Base-by-base conservation (phyloP, 2,113 vertebrate genomes). In the Monopterus albus region DNA sequence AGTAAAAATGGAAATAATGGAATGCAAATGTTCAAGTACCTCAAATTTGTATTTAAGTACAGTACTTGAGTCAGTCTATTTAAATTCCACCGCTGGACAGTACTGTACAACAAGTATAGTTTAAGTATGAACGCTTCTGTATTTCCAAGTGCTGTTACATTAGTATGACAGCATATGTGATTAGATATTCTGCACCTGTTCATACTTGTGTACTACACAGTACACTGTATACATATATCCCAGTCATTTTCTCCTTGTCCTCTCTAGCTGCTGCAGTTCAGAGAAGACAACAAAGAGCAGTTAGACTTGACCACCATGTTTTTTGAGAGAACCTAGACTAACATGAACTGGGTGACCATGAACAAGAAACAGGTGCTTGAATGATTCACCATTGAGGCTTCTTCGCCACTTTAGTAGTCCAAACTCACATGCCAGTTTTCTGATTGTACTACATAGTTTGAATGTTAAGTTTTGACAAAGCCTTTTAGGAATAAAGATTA, bases 341-440 rank as follows among this genome's bases (percentile, higher is more conserved):
- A 97, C 88, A 95, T 95, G 25, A 88, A 93, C 3, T 98, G 96
- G 97, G 91, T 97, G 60, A 68, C 61, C 0, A 53, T 87, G 40
- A 97, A 98, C 89, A 82, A 75, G 81, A 7, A 21, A 0, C 0
- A 0, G 0, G 93, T 96, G 43, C 8, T 84, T 4, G 0, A 5
- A 0, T 98, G 96, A 96, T 96, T 98, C 56, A 6, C 0, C 3
- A 0, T 0, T 0, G 67, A 25, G 65, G 29, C 59, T 1, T 7
- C 47, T 2, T 42, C 29, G 8, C 0, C 35, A 42, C 2, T 57
- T 42, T 72, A 71, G 5, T 31, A 42, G 47, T 12, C 13, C 21
- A 58, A 68, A 28, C 25, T 63, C 17, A 28, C 23, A 23, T 6
- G 11, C 4, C 33, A 25, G 33, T 49, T n/a, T n/a, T n/a, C n/a